Evolutionary conservation across 2,113 vertebrate genomes (phyloP).

Genomic region (Sphyrna mokarran): DNA sequence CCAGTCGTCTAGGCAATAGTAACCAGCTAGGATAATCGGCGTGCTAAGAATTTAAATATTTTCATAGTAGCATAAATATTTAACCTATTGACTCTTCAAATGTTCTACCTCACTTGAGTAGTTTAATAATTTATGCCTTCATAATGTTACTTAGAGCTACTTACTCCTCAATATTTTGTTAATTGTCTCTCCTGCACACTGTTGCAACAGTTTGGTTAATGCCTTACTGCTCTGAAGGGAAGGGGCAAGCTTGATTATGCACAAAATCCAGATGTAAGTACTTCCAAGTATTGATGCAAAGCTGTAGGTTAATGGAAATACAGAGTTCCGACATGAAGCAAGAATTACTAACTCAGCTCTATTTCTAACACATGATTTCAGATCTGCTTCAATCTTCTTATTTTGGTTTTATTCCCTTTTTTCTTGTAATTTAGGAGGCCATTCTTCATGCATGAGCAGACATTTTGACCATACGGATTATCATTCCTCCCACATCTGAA

Average conservation of each 20-base stretch:
- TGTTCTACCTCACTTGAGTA: background rate
- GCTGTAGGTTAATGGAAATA: background rate
- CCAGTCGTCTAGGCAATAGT: background rate
- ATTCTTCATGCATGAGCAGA: background rate
- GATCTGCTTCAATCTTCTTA: background rate
- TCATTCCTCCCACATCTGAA: background rate
- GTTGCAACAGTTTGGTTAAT: background rate
- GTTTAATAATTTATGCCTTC: slow-evolving; percentile 4
- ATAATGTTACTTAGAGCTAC: background rate
- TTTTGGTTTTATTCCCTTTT: background rate
- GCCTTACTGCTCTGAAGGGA: background rate
- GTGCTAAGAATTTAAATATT: slow-evolving; percentile 13
- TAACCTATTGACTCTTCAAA: slow-evolving; percentile 13
- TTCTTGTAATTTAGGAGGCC: background rate
- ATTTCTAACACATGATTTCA: background rate
- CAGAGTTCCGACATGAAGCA: background rate
- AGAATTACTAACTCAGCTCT: background rate
- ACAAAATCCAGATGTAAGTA: background rate
- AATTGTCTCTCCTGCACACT: background rate
- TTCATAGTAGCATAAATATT: slow-evolving; percentile 27
- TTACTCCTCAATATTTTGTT: slow-evolving; percentile 16
- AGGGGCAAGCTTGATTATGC: background rate
- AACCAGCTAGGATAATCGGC: background rate
- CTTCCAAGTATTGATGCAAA: background rate
- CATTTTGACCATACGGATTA: background rate